phyloP scores from a whole-genome alignment of 2,113 vertebrate genomes.

The Stigmatopora argus region DNA sequence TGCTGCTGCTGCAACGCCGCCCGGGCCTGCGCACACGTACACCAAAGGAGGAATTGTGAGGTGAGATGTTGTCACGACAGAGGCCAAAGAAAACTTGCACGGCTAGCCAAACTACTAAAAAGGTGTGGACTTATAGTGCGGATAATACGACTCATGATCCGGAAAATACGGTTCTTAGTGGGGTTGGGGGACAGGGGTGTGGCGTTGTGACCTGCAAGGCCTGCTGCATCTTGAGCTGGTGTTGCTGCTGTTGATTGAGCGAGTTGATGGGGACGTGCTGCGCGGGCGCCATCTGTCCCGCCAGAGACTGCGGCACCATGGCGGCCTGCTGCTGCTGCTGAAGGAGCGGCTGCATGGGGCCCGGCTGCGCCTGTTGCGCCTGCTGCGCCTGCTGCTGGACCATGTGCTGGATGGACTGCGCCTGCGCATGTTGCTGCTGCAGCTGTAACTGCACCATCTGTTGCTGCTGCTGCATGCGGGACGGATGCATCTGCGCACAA shows the following conservation, averaged over 20 bases:
- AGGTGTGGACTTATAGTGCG: not conserved
- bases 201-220: slow-evolving; percentile 60
- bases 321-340: slow-evolving; percentile 55
- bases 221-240: slow-evolving; percentile 63
- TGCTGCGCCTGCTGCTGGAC: slow-evolving; percentile 48
- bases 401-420: slow-evolving; percentile 75
- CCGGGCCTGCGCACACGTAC: slow-evolving; percentile 57
- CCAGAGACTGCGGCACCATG: slow-evolving; percentile 63
- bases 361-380: slow-evolving; percentile 65
- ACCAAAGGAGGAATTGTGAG: slow-evolving; percentile 3
- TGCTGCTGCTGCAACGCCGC: slow-evolving; percentile 72
- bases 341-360: slow-evolving; percentile 64
- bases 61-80: not conserved
- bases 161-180: too few species aligned
- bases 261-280: slow-evolving; percentile 60
- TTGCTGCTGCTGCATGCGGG: slow-evolving; percentile 59
- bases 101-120: not conserved
- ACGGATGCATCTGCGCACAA: slow-evolving; percentile 66
- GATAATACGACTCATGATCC: too few species aligned
- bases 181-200: not conserved
- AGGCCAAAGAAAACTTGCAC: not conserved
- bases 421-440: slow-evolving; percentile 71
- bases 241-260: slow-evolving; percentile 57
- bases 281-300: slow-evolving; percentile 50
- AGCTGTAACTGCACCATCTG: slow-evolving; percentile 65